Evolutionary conservation across 2,113 vertebrate species (phyloP).

Genomic region (Chrysochloris asiatica): DNA sequence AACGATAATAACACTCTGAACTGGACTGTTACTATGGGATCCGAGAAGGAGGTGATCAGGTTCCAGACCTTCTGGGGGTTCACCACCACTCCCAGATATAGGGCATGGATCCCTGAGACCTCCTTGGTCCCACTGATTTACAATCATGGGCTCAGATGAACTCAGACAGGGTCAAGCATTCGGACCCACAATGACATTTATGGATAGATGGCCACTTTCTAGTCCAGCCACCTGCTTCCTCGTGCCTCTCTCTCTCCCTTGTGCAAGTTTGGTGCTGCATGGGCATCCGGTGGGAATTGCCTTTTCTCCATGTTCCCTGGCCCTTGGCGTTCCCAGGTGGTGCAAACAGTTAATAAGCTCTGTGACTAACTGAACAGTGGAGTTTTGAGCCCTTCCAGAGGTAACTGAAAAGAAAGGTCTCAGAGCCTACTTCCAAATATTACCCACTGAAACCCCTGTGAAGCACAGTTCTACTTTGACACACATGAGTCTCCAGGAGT

Average conservation of each 20-base stretch:
- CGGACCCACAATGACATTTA: background rate
- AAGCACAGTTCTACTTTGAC: background rate
- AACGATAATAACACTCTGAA: too few species aligned
- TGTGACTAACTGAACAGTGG: background rate
- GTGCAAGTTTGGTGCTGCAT: background rate
- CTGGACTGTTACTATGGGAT: background rate
- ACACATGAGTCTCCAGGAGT: background rate
- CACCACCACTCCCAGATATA: accelerated
- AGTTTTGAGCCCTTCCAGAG: too few species aligned
- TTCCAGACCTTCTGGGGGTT: background rate
- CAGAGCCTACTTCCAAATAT: background rate
- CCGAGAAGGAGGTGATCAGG: background rate
- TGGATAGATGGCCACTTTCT: background rate
- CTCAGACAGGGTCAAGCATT: too few species aligned
- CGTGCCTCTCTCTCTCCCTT: background rate
- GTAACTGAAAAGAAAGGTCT: background rate
- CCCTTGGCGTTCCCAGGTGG: background rate
- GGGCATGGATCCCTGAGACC: background rate
- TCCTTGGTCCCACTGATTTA: background rate
- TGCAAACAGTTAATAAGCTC: background rate
- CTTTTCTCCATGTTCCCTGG: too few species aligned
- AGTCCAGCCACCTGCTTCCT: too few species aligned
- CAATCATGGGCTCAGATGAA: background rate
- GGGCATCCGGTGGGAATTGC: background rate
- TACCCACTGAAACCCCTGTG: background rate